Percentiles rank a stretch among this genome's conserved stretches.
These are phyloP conservation scores for Progne subis DNA, from an alignment of 2,113 vertebrate genomes.

Conservation along the genomic window DNA sequence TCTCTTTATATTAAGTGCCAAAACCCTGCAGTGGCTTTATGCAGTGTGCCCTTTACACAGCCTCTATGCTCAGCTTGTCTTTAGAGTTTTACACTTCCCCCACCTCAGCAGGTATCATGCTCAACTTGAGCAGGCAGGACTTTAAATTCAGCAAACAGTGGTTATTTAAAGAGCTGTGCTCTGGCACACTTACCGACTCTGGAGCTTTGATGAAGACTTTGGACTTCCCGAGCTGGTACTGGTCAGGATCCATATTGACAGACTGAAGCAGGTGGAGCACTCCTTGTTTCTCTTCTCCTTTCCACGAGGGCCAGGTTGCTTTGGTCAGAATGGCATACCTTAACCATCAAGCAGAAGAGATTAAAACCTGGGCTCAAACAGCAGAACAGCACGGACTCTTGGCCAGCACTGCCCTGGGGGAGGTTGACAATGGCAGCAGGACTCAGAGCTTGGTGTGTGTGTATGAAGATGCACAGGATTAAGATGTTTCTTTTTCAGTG, in stretches of 20 bases:
- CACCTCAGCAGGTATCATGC: not conserved
- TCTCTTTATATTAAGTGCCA: not conserved
- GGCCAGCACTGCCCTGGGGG: not conserved
- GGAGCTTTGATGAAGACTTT: slow-evolving; percentile 98
- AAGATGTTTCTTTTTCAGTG: not conserved
- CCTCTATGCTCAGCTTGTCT: not conserved
- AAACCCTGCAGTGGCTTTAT: not conserved
- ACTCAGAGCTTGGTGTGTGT: not conserved
- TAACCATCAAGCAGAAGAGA: not conserved
- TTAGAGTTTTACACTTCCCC: not conserved
- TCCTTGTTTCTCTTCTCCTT: slow-evolving; percentile 93
- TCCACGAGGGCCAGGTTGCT: slow-evolving; percentile 95
- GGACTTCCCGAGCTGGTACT: slow-evolving; percentile 91
- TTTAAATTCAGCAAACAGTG: not conserved
- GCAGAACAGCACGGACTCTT: not conserved
- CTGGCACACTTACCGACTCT: slow-evolving; percentile 85
- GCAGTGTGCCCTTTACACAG: no score
- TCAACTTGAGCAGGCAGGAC: not conserved
- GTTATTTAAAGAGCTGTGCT: not conserved
- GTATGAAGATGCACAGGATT: not conserved
- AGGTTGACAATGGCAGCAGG: not conserved
- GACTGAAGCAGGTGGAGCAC: slow-evolving; percentile 91
- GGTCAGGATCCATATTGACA: slow-evolving; percentile 95
- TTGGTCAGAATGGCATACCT: slow-evolving; percentile 97
- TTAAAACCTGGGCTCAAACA: not conserved